phyloP scores from a whole-genome alignment of 2,797 vertebrate species.

The Enteromius afrohamiltoni region DNA sequence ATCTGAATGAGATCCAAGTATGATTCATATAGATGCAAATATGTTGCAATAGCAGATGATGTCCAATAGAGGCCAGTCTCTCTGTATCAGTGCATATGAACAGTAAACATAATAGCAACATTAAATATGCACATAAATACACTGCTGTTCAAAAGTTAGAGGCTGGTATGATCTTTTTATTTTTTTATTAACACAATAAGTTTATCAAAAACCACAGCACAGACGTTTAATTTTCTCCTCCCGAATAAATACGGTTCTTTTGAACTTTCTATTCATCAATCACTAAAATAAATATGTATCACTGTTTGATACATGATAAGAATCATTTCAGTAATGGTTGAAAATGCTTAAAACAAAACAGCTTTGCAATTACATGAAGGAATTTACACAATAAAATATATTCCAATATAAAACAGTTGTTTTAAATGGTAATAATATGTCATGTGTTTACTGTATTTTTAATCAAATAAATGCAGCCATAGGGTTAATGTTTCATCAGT shows the following conservation, averaged over 20 bases:
- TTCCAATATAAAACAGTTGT: background rate
- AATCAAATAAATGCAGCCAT: background rate
- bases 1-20: background rate
- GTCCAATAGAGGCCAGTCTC: conserved; percentile 76
- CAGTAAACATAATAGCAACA: background rate
- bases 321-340: background rate
- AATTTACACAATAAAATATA: background rate
- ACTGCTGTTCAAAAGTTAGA: background rate
- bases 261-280: background rate
- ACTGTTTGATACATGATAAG: background rate
- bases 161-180: background rate
- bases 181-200: background rate
- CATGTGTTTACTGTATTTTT: background rate
- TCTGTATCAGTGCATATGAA: conserved; percentile 1
- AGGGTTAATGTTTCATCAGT: background rate
- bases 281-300: background rate
- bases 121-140: conserved; percentile 2
- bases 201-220: background rate
- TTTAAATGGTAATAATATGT: background rate
- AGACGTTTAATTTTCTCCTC: background rate
- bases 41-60: conserved; percentile 41
- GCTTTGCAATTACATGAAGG: background rate
- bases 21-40: background rate
- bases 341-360: background rate
- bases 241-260: background rate